Conservation (phyloP, 2,888 invertebrate genomes). For the Mesodorylaimus sp. region DNA sequence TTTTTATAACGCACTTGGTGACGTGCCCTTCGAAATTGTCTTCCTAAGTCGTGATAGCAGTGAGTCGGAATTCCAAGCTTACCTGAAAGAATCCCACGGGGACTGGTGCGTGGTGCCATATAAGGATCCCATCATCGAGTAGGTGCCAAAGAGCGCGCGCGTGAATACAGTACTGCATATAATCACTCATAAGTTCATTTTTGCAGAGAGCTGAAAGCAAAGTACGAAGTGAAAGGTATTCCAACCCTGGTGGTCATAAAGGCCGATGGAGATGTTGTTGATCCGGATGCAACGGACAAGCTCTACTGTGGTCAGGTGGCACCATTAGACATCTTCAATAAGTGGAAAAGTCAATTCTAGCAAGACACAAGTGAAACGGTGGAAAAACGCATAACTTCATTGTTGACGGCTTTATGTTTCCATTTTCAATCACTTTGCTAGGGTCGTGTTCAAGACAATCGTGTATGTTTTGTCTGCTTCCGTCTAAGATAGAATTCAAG, state of each 20-base stretch:
- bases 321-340: not conserved
- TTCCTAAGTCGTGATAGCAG: conserved; percentile 37
- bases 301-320: conserved; percentile 23
- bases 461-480: too few relatives aligned
- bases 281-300: conserved; percentile 32
- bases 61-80: conserved; percentile 28
- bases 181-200: conserved; percentile 6
- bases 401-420: too few relatives aligned
- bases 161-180: too few relatives aligned
- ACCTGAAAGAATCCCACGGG: conserved; percentile 35
- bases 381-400: too few relatives aligned
- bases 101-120: conserved; percentile 34
- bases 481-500: too few relatives aligned
- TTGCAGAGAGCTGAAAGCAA: conserved; percentile 30
- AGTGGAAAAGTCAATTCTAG: conserved; percentile 13
- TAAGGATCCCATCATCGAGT: conserved; percentile 23
- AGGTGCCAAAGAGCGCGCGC: too few relatives aligned
- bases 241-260: conserved; percentile 36
- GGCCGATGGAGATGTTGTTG: conserved; percentile 32
- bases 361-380: too few relatives aligned
- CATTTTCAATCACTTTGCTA: too few relatives aligned
- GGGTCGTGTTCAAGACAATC: too few relatives aligned
- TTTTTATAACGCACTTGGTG: conserved; percentile 32
- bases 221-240: conserved; percentile 34
- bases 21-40: conserved; percentile 34